Conservation (phyloP, 2,113 vertebrate species). For the Mus spicilegus region DNA sequence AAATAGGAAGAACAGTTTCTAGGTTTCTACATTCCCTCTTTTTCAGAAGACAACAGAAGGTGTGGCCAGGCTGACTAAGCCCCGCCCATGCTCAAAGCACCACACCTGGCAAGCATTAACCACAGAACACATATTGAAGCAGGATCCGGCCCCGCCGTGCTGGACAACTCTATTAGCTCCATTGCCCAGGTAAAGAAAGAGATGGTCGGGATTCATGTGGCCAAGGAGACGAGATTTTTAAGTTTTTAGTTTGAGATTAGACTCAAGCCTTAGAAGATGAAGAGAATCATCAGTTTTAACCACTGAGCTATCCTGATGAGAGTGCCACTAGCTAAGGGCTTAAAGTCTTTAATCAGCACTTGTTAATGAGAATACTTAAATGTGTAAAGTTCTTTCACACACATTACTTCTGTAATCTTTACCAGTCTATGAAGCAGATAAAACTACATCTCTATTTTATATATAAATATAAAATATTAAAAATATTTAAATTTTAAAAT, state of each 20-base stretch:
- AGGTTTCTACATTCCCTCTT: background rate
- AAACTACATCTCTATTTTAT: background rate
- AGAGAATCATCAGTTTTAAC: background rate
- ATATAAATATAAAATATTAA: background rate
- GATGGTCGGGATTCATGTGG: background rate
- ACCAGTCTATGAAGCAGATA: background rate
- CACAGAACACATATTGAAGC: background rate
- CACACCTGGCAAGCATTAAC: background rate
- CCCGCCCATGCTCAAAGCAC: background rate
- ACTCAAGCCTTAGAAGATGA: background rate
- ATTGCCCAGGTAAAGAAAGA: background rate
- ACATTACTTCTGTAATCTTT: background rate
- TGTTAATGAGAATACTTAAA: background rate
- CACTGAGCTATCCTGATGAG: background rate
- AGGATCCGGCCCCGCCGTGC: background rate
- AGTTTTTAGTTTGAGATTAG: background rate
- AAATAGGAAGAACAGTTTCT: background rate
- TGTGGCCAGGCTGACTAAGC: background rate
- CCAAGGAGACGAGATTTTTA: background rate
- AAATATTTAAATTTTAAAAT: background rate
- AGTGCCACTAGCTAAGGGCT: background rate
- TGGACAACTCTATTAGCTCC: background rate
- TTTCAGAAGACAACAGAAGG: background rate
- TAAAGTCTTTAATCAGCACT: background rate
- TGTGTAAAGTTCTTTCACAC: background rate